These are phyloP conservation scores for Dasyornis broadbenti DNA, from an alignment of 2,113 vertebrate genomes.

Conservation along the genomic window DNA sequence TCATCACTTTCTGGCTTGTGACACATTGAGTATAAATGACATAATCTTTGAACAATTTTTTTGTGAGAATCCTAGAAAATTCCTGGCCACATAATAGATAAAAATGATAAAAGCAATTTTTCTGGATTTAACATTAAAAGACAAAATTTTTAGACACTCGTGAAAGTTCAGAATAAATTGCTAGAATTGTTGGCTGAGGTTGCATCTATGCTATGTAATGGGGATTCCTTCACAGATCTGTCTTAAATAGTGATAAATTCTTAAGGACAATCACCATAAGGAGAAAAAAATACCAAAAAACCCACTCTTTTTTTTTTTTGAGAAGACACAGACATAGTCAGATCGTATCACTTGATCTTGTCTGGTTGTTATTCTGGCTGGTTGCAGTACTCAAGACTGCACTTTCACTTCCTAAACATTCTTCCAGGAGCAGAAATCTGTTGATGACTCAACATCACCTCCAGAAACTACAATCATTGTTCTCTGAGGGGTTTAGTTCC, in stretches of 20 bases:
- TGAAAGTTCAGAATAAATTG: background rate
- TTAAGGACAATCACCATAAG: background rate
- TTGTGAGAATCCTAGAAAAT: background rate
- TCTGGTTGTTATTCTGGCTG: slow-evolving; percentile 18
- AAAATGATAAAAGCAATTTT: background rate
- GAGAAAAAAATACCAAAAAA: background rate
- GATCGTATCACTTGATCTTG: slow-evolving; percentile 38
- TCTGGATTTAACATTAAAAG: background rate
- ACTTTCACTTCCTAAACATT: slow-evolving; percentile 65
- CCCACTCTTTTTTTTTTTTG: background rate
- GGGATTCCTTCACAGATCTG: background rate
- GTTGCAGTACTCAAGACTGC: background rate
- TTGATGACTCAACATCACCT: slow-evolving; percentile 47
- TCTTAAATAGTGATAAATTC: background rate
- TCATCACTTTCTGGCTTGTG: background rate
- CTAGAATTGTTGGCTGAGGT: background rate
- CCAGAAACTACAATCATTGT: slow-evolving; percentile 25
- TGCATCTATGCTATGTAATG: background rate
- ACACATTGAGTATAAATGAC: background rate
- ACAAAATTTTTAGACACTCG: background rate
- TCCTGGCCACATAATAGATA: background rate
- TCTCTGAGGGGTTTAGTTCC: slow-evolving; percentile 20
- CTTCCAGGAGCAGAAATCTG: background rate
- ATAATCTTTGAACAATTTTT: background rate
- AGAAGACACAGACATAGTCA: background rate